Evolutionary conservation across 2,888 invertebrate species (phyloP), one percentile per base, ranked within the genome.

Genomic region (Drosophila anomelani): DNA sequence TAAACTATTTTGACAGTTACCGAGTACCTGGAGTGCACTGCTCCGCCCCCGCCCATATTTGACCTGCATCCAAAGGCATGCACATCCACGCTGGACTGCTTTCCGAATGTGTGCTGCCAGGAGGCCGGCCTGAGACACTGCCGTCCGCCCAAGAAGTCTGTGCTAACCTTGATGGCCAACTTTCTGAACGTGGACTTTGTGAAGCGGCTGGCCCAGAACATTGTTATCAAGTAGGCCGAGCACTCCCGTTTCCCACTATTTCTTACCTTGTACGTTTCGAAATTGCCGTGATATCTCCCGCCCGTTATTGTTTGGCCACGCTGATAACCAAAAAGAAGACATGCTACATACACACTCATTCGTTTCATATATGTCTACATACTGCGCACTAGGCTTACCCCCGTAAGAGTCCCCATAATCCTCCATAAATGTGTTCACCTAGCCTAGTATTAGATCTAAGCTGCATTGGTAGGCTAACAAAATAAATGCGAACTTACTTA

Each of bases 31-130:
- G 96, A 96, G 90, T 96, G 96, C 89, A 95, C 96, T 17, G 93
- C 95, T 44, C 93, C 95, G 2, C 95, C 95, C 10, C 96, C 96
- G 9, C 94, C 95, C 17, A 93, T 95, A 75, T 94, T 95, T 69
- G 96, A 96, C 92, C 88, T 95, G 60, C 95, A 96, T 92, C 95
- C 96, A 2, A 95, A 95, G 86, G 92, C 94, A 32, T 96, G 96
- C 90, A 94, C 94, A 73, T 95, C 95, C 8, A 95, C 95, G 15
- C 93, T 96, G 5, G 96, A 96, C 91, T 96, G 96, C 90, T 96
- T 96, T 91, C 96, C 96, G 9, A 96, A 96, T 92, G 93, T 96
- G 69, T 96, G 96, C 90, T 96, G 96, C 75, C 96, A 96, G 78
- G 96, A 96, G 92, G 94, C 94, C 47, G 95, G 95, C 6, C 94